Conservation (phyloP, 2,113 vertebrate species). For the Pygathrix nemaeus region DNA sequence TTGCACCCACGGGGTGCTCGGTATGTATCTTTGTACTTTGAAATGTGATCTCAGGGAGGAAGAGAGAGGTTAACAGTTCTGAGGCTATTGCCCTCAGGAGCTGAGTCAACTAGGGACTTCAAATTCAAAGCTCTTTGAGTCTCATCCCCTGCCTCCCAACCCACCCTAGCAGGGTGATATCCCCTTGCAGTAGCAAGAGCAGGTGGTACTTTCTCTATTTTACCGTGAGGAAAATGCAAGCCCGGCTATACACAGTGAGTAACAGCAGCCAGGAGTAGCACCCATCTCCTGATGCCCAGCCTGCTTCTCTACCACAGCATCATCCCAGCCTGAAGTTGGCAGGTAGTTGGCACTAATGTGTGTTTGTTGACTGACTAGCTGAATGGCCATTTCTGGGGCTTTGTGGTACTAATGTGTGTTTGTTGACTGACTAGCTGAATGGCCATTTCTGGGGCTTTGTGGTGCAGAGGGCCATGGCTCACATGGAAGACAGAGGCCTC, state of each 20-base stretch:
- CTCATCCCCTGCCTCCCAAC: fast-evolving
- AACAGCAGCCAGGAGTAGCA: background rate
- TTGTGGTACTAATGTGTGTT: background rate
- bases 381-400: background rate
- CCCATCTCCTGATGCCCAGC: background rate
- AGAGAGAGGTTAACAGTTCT: background rate
- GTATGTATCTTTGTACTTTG: background rate
- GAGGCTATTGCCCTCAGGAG: background rate
- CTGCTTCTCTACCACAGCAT: background rate
- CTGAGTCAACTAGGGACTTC: background rate
- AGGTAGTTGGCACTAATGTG: background rate
- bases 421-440: background rate
- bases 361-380: constrained; percentile 12
- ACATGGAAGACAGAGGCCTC: background rate
- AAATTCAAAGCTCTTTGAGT: background rate
- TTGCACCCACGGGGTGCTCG: background rate
- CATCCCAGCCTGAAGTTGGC: background rate
- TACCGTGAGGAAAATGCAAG: background rate
- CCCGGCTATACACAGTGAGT: fast-evolving
- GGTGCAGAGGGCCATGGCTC: fast-evolving
- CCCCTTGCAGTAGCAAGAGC: background rate
- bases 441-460: background rate
- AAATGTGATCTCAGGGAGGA: background rate
- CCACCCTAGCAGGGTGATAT: background rate
- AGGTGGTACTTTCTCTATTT: background rate